These are phyloP conservation scores for Sylvicapra grimmia DNA, from an alignment of 2,113 vertebrate genomes.

Conservation along the genomic window DNA sequence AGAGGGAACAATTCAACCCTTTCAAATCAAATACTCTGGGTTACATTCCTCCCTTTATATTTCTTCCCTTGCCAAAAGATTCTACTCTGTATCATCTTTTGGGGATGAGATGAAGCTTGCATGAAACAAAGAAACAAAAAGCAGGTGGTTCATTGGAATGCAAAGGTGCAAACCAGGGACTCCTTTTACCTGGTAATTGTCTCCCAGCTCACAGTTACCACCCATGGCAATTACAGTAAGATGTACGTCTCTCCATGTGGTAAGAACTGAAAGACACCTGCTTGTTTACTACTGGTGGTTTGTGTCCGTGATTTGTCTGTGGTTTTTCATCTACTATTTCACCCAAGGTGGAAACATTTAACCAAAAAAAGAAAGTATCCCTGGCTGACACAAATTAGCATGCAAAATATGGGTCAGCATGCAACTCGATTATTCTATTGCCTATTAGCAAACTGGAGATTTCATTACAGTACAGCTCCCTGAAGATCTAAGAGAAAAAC, in stretches of 20 bases:
- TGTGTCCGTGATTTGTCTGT: neutral
- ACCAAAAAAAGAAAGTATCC: neutral
- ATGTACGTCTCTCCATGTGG: conserved; percentile 43
- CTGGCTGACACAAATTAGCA: conserved; percentile 50
- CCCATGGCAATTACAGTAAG: conserved; percentile 49
- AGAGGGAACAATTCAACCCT: neutral
- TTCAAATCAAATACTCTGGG: neutral
- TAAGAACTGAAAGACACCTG: conserved; percentile 45
- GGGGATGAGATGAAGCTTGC: neutral
- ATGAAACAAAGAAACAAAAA: neutral
- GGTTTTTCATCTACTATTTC: conserved; percentile 20
- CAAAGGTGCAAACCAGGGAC: neutral
- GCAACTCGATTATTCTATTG: conserved; percentile 43
- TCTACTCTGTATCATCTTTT: neutral
- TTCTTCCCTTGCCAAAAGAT: neutral
- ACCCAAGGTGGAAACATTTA: conserved; percentile 15
- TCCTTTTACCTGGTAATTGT: conserved; percentile 49
- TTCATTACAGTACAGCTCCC: conserved; percentile 63
- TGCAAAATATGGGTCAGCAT: conserved; percentile 55
- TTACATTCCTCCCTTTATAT: neutral
- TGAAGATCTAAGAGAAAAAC: conserved; percentile 66
- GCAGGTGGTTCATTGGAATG: conserved; percentile 39
- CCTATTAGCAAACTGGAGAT: conserved; percentile 66
- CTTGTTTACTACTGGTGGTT: conserved; percentile 25
- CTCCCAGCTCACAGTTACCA: conserved; percentile 46